A percentile compares a stretch with the other conserved stretches of the same genome.
Conservation (phyloP, 2,113 vertebrate genomes). For the Chlorodrepanis virens region DNA sequence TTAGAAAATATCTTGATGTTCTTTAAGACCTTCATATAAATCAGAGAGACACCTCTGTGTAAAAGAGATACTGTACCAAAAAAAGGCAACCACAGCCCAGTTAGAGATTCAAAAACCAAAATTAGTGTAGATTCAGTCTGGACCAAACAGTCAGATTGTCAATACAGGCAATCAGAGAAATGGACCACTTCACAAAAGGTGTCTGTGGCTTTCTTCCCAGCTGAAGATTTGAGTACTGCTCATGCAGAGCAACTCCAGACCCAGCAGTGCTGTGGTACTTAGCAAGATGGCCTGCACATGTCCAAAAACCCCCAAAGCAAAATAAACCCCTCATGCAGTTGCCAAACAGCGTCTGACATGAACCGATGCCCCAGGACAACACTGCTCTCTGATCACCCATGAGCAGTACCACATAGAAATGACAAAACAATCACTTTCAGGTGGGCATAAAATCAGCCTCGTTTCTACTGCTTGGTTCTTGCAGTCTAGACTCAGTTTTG, state of each 20-base stretch:
- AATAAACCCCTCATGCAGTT: background rate
- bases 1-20: background rate
- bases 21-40: background rate
- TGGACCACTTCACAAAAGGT: background rate
- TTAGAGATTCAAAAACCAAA: background rate
- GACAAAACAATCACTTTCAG: background rate
- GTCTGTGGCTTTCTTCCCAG: background rate
- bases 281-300: background rate
- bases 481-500: background rate
- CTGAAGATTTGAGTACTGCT: background rate
- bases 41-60: background rate
- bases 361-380: rapidly evolving
- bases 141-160: background rate
- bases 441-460: background rate
- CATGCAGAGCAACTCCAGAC: background rate
- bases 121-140: background rate
- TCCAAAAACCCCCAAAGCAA: background rate
- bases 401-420: background rate
- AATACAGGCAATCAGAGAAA: background rate
- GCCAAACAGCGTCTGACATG: background rate
- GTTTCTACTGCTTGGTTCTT: background rate
- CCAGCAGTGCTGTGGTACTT: background rate
- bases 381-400: background rate
- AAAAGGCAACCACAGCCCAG: background rate
- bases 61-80: background rate